Percentiles rank a stretch among this genome's conserved stretches.
Evolutionary conservation across 1,140 invertebrate species (phyloP).

Genomic region (Gryon sp.): DNA sequence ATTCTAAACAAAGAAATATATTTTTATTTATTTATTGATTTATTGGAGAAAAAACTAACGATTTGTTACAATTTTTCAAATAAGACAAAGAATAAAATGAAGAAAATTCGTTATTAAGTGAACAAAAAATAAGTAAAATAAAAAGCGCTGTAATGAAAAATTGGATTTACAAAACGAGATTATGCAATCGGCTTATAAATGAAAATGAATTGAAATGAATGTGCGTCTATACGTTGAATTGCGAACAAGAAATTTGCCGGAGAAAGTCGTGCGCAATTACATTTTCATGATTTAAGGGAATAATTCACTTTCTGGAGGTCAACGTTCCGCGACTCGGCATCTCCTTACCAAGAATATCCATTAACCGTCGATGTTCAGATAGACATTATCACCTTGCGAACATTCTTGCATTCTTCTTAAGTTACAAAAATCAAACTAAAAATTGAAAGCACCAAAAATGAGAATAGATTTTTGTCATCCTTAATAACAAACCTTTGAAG

Average conservation of each 20-base stretch:
- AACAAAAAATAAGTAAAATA: neutral
- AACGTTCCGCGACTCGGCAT: conserved; percentile 36
- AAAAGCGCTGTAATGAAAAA: neutral
- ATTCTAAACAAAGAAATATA: too few relatives aligned
- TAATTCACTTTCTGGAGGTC: conserved; percentile 60
- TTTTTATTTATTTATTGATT: too few relatives aligned
- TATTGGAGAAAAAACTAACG: too few relatives aligned
- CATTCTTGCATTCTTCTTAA: neutral
- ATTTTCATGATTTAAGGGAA: conserved; percentile 55
- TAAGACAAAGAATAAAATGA: too few relatives aligned
- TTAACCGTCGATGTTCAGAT: conserved; percentile 54
- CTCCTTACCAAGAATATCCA: conserved; percentile 54
- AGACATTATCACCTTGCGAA: conserved; percentile 35
- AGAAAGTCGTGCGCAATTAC: conserved; percentile 51
- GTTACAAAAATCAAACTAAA: neutral
- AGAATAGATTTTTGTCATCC: too few relatives aligned
- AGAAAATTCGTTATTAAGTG: neutral
- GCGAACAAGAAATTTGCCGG: conserved; percentile 41
- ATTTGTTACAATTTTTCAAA: too few relatives aligned
- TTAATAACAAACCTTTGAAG: too few relatives aligned
- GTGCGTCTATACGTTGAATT: neutral
- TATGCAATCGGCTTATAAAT: neutral
- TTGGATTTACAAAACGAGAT: neutral
- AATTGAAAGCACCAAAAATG: neutral
- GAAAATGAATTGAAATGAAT: conserved; percentile 17